Conservation (phyloP, 2,113 vertebrate genomes). For the Sturnira hondurensis region DNA sequence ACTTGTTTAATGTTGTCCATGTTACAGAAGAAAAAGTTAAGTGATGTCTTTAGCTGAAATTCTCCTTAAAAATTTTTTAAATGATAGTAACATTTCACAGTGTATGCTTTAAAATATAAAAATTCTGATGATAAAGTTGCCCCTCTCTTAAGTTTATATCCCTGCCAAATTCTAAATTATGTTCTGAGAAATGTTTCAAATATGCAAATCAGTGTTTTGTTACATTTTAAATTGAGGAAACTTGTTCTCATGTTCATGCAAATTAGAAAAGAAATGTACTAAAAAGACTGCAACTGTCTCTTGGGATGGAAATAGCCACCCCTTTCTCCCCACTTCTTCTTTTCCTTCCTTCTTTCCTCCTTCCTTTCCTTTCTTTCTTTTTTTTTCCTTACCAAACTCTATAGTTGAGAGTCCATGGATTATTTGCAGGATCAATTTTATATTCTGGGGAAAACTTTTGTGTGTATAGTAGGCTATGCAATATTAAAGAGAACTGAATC, state of each 20-base stretch:
- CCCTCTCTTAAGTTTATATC: background rate
- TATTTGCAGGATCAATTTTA: background rate
- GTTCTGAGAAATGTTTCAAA: constrained; percentile 28
- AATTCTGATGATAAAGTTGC: background rate
- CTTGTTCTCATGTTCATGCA: background rate
- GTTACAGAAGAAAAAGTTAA: background rate
- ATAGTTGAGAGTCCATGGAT: background rate
- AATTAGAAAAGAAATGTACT: background rate
- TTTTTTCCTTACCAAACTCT: background rate
- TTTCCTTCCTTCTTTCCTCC: fast-evolving
- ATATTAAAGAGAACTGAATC: background rate
- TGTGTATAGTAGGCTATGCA: background rate
- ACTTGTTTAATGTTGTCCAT: background rate
- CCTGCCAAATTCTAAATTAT: constrained; percentile 35
- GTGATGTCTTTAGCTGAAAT: background rate
- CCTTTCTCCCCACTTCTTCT: too few relatives aligned
- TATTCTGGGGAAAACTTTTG: background rate
- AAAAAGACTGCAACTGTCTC: background rate
- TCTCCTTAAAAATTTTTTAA: background rate
- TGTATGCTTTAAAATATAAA: background rate
- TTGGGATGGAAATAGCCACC: background rate
- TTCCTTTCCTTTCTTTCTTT: background rate
- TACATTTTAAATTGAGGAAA: constrained; percentile 2
- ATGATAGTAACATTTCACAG: background rate
- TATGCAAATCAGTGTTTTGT: constrained; percentile 5